Conservation (phyloP, 2,797 vertebrate species). For the Hippoglossus hippoglossus region DNA sequence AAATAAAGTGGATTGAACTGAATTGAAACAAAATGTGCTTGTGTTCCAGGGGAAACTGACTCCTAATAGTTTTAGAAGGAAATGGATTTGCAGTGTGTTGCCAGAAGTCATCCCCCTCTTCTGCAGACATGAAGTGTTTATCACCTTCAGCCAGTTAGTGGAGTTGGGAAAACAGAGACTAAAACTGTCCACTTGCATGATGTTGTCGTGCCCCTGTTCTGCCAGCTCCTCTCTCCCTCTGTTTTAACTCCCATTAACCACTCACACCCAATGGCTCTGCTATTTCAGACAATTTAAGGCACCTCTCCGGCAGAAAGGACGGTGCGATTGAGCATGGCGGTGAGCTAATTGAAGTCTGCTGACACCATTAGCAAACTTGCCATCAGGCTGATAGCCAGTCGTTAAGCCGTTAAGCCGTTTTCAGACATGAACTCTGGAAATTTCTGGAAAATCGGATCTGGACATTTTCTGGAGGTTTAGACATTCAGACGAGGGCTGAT, state of each 20-base stretch:
- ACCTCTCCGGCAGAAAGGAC: constrained; percentile 62
- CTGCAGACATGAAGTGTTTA: constrained; percentile 24
- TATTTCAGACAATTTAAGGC: constrained; percentile 79
- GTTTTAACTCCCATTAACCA: constrained; percentile 74
- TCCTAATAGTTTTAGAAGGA: too few species aligned
- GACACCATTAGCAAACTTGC: constrained; percentile 81
- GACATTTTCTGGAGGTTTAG: too few species aligned
- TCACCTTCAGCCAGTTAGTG: constrained; percentile 32
- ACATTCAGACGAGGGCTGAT: too few species aligned
- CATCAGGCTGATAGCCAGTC: constrained; percentile 70
- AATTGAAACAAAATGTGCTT: too few species aligned
- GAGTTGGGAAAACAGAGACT: constrained; percentile 35
- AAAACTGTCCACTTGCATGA: constrained; percentile 23
- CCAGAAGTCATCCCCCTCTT: neutral
- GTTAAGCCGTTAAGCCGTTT: constrained; percentile 6
- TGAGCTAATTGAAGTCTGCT: constrained; percentile 80
- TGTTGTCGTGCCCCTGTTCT: constrained; percentile 8
- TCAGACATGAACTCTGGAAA: too few species aligned
- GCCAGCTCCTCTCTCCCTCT: constrained; percentile 31
- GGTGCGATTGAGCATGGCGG: constrained; percentile 61
- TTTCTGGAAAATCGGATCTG: too few species aligned
- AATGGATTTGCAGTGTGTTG: too few species aligned
- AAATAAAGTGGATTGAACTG: too few species aligned
- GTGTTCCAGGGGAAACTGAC: too few species aligned
- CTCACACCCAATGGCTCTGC: constrained; percentile 72